Conservation (phyloP, 2,888 invertebrate species). For the Mongoloraphidia duomilia region DNA sequence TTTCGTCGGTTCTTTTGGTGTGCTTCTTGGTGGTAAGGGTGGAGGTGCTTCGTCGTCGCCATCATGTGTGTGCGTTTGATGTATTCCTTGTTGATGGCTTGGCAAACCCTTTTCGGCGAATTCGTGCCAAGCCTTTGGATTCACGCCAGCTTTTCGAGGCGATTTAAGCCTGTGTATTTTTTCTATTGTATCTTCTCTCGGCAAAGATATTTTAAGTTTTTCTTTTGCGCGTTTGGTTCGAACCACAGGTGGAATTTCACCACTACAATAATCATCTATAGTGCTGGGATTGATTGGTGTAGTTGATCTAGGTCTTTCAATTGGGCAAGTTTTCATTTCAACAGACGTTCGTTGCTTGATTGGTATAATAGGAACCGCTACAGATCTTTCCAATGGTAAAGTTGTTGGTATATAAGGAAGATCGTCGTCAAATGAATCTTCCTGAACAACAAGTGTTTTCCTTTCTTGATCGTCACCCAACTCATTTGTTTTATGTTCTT, state of each 20-base stretch:
- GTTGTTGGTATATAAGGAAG: conserved; percentile 85
- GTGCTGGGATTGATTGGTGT: conserved; percentile 58
- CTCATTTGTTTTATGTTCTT: conserved; percentile 24
- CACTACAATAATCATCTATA: conserved; percentile 53
- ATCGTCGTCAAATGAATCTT: conserved; percentile 73
- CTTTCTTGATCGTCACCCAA: conserved; percentile 54
- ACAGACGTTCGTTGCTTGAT: conserved; percentile 50
- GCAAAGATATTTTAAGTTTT: conserved; percentile 55
- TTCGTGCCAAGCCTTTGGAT: conserved; percentile 41
- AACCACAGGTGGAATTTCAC: conserved; percentile 22
- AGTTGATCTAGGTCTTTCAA: conserved; percentile 59
- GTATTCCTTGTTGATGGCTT: conserved; percentile 18
- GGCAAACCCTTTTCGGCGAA: conserved; percentile 49
- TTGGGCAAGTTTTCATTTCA: conserved; percentile 52
- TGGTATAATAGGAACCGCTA: conserved; percentile 68
- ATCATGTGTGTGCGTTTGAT: conserved; percentile 15
- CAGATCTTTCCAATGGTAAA: conserved; percentile 68
- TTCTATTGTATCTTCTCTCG: conserved; percentile 38
- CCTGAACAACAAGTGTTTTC: conserved; percentile 58
- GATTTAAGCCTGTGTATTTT: conserved; percentile 32
- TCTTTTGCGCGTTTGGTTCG: conserved; percentile 28
- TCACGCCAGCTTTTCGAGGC: conserved; percentile 31
- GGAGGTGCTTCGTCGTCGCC: conserved; percentile 27
- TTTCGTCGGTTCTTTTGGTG: conserved; percentile 23
- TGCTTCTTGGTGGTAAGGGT: conserved; percentile 29